Base-by-base conservation (phyloP, 2,888 invertebrate genomes). In the Latrodectus hesperus region DNA sequence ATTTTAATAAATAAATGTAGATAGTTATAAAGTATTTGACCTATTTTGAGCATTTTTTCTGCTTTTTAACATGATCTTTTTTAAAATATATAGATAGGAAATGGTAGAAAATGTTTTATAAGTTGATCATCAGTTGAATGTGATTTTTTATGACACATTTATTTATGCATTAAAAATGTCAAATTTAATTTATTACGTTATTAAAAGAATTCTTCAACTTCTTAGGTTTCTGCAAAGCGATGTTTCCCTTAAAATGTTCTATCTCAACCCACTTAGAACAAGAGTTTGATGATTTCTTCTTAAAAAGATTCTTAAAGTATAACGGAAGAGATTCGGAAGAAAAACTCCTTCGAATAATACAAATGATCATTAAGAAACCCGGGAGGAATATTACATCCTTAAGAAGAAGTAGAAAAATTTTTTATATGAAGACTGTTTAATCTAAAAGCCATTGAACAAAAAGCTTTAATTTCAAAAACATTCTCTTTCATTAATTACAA, bases 271-370 rank as follows among this genome's bases (percentile, higher is more conserved):
- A 67, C 12, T n/a, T 82, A 16, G 75, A 68, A 82, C 38, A 3
- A 49, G 74, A 74, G 68, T 74, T 74, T 60, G 68, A 68, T 17
- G 74, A 82, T 17, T 65, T 74, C n/a, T 1, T 68, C 12, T 74
- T 68, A 9, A 67, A 74, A 74, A 60, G 53, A 1, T 67, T 74
- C 22, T 12, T 82, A 26, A 73, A 82, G 67, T 17, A 74, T 26
- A 68, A 26, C 11, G 73, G 73, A 11, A 55, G 74, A 38, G 51
- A 67, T 53, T 14, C 67, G 4, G 82, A 82, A 3, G 82, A 74
- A 10, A 73, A 38, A 10, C 82, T 75, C 1, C 22, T 70, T 38
- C 6, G 38, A 38, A 4, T 6, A 38, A 38, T 38, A 38, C 38
- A 38, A 38, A 38, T 38, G 38, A 38, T 38, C 38, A 38, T 38